Base-by-base conservation (phyloP, 2,888 invertebrate genomes). In the Magallana nippona region DNA sequence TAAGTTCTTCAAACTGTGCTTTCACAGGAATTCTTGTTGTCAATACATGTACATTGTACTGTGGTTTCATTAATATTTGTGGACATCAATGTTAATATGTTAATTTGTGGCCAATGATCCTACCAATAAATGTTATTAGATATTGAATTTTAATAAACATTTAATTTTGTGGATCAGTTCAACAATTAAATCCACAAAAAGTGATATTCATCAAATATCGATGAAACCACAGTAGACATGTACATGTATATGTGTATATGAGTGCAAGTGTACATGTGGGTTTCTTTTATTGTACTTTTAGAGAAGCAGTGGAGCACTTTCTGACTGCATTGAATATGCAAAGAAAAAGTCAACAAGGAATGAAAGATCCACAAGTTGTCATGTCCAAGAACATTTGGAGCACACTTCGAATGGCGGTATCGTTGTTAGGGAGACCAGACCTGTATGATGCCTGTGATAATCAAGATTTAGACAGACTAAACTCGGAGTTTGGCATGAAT, bases 371-470 rank as follows among this genome's bases (percentile, higher is more conserved):
- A n/a, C 91, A 92, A 60, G 88, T 92, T 13, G 93, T 95, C 86
- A 97, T 97, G 97, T 98, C 98, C 0, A 97, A 98, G 89, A 97
- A 97, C 63, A 98, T 99, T 93, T 99, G 99, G 99, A 96, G 97
- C 81, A 98, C 98, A 0, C 95, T 99, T 83, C 96, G 97, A 92
- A 97, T 98, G 96, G 97, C 98, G 62, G 95, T 95, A 44, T 97
- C 97, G 5, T 95, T 98, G 87, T 96, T 98, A 96, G 95, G 96
- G 85, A 95, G 95, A 86, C 93, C 95, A 62, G 95, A 96, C 88
- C 94, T 96, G 44, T 94, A 95, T 86, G 94, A 95, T 81, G 95
- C 95, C 63, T 95, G 96, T 90, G 96, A 96, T 91, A 93, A 93
- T 77, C 95, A 95, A 71, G 94, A 95, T 87, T 89, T 95, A 78